phyloP scores from a whole-genome alignment of 2,888 invertebrate species.

The Microlaimidae sp. region DNA sequence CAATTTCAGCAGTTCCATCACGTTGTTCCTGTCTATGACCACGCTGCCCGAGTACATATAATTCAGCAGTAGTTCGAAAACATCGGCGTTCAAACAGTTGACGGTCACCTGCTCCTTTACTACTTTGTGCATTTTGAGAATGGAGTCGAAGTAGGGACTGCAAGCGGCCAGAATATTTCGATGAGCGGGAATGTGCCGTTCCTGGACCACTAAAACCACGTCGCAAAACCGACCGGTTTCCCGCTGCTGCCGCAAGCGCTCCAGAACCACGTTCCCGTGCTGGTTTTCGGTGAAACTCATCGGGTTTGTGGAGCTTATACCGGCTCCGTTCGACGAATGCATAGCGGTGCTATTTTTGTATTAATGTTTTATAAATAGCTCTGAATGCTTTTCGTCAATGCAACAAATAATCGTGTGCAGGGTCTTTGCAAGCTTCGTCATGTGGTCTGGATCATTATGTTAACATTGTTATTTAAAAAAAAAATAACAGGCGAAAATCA shows the following conservation, averaged over 20 bases:
- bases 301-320: conserved; percentile 22
- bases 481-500: no score
- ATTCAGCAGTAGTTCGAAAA: conserved; percentile 47
- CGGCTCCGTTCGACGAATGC: no score
- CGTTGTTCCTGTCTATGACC: conserved; percentile 47
- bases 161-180: conserved; percentile 49
- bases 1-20: conserved; percentile 47
- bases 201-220: conserved; percentile 47
- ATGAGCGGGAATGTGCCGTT: conserved; percentile 47
- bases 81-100: conserved; percentile 45
- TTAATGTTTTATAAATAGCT: no score
- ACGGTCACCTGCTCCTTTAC: conserved; percentile 45
- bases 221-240: conserved; percentile 48
- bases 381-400: no score
- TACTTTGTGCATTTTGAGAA: conserved; percentile 43
- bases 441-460: no score
- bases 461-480: no score
- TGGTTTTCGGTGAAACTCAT: conserved; percentile 39
- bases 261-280: conserved; percentile 37
- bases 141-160: conserved; percentile 50
- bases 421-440: no score
- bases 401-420: no score
- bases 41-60: conserved; percentile 52
- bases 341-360: no score
- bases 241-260: conserved; percentile 41